Evolutionary conservation across 1,140 invertebrate species (phyloP).

Genomic region (Pomacea maculata): DNA sequence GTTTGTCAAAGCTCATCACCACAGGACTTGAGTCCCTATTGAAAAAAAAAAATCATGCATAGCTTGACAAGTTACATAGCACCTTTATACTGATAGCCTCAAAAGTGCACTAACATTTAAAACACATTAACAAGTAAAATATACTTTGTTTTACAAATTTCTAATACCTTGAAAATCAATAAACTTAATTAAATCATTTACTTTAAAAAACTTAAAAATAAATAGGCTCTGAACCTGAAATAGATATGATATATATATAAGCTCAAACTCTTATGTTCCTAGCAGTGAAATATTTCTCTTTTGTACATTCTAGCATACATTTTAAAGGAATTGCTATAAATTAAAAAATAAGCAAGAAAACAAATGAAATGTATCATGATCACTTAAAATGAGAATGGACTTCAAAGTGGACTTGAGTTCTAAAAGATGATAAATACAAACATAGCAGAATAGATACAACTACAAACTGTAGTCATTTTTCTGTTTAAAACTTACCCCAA

Average conservation of each 20-base stretch:
- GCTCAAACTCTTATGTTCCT: too few species aligned
- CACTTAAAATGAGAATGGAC: too few species aligned
- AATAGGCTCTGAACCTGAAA: too few species aligned
- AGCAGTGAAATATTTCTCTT: conserved; percentile 44
- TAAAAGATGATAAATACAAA: neutral
- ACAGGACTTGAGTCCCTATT: conserved; percentile 49
- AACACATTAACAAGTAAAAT: neutral
- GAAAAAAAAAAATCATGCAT: conserved; percentile 6
- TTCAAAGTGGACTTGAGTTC: too few species aligned
- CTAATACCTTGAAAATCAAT: neutral
- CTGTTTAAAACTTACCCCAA: conserved; percentile 43
- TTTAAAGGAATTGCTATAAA: neutral
- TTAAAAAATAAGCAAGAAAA: too few species aligned
- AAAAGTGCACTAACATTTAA: neutral
- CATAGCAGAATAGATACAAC: neutral
- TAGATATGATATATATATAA: too few species aligned
- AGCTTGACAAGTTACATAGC: neutral
- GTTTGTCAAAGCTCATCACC: conserved; percentile 38
- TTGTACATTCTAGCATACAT: conserved; percentile 70
- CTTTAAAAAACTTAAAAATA: too few species aligned
- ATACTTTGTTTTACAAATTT: neutral
- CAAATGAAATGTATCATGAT: too few species aligned
- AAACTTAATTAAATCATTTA: neutral
- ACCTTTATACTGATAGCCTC: neutral
- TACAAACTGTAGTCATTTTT: neutral